phyloP scores from a whole-genome alignment of 2,797 vertebrate genomes.

The Poecile montanus region DNA sequence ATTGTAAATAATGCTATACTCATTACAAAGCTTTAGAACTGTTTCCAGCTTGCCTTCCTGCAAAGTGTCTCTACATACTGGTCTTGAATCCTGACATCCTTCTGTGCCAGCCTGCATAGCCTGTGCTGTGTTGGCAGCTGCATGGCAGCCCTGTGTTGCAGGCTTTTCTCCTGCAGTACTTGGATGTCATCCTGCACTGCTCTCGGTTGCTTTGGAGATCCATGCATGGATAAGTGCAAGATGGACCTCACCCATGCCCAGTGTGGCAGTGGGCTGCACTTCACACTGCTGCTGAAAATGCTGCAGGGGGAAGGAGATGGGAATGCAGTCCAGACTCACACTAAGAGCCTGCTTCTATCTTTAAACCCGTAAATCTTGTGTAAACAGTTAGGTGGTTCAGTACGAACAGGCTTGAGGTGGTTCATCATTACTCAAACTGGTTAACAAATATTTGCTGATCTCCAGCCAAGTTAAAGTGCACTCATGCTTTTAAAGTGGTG shows the following conservation, averaged over 20 bases:
- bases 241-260: fast-evolving
- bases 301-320: neutral
- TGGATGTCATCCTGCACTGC: neutral
- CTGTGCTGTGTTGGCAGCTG: neutral
- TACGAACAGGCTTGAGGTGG: neutral
- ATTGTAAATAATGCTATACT: neutral
- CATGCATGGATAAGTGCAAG: neutral
- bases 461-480: neutral
- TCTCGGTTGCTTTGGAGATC: neutral
- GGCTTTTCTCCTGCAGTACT: neutral
- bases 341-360: neutral
- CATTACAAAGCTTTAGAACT: neutral
- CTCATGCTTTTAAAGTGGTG: neutral
- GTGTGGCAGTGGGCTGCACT: neutral
- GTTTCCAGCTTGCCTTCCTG: neutral
- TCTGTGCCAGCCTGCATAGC: fast-evolving
- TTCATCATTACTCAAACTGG: neutral
- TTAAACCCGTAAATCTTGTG: neutral
- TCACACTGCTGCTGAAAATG: neutral
- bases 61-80: neutral
- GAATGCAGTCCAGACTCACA: neutral
- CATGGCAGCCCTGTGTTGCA: neutral
- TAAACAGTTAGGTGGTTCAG: neutral
- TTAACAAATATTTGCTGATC: slow-evolving; percentile 9
- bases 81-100: neutral